These are phyloP conservation scores for Indicator indicator DNA, from an alignment of 2,113 vertebrate species.

Conservation along the genomic window DNA sequence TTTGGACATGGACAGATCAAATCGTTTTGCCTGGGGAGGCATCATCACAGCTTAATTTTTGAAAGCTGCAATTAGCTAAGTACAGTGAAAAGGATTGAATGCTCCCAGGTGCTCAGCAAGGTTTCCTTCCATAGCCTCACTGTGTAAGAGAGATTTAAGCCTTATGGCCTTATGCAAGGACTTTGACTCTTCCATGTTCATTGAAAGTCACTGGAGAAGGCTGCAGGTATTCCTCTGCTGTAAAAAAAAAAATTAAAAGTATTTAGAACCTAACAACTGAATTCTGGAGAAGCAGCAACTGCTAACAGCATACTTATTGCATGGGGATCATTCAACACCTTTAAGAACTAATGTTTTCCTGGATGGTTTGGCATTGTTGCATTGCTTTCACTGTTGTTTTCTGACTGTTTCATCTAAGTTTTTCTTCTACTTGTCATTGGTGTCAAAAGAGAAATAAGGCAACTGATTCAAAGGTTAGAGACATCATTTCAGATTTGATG, in stretches of 20 bases:
- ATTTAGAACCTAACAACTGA: background rate
- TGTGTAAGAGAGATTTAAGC: background rate
- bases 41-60: background rate
- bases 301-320: conserved; percentile 15
- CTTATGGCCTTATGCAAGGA: background rate
- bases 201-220: background rate
- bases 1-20: background rate
- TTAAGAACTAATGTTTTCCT: conserved; percentile 16
- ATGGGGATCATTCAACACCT: background rate
- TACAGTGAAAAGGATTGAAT: background rate
- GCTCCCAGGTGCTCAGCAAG: background rate
- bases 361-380: conserved; percentile 36
- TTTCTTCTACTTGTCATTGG: conserved; percentile 54
- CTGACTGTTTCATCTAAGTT: conserved; percentile 39
- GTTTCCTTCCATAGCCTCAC: background rate
- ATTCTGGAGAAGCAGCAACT: background rate
- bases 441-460: conserved; percentile 60
- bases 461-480: conserved; percentile 66
- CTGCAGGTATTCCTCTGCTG: background rate
- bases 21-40: background rate
- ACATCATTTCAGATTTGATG: conserved; percentile 60
- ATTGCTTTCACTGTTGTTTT: conserved; percentile 28
- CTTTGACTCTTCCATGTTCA: background rate
- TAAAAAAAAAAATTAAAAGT: background rate
- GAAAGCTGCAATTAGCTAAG: background rate